Conservation (phyloP, 2,113 vertebrate genomes). For the Lates calcarifer region DNA sequence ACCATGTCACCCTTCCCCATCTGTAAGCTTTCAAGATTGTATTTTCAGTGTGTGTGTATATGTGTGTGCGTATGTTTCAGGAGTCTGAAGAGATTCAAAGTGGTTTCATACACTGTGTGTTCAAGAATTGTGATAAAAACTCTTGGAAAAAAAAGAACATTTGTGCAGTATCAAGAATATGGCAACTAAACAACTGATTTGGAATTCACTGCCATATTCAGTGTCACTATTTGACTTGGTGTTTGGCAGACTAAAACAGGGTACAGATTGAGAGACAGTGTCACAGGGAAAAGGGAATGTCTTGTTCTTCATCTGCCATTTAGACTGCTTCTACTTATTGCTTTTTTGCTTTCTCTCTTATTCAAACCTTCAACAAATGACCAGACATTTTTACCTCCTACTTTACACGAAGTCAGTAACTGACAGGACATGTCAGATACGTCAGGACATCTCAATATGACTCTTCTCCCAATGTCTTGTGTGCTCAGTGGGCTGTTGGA, state of each 20-base stretch:
- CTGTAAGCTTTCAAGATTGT: conserved; percentile 80
- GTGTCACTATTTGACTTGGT: conserved; percentile 80
- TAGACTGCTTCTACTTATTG: conserved; percentile 24
- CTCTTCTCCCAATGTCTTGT: conserved; percentile 67
- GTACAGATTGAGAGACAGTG: conserved; percentile 80
- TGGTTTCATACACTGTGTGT: conserved; percentile 37
- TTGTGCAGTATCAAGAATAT: conserved; percentile 74
- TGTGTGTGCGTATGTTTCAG: conserved; percentile 15
- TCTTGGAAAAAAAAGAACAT: conserved; percentile 71
- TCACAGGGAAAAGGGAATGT: conserved; percentile 73
- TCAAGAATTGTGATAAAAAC: conserved; percentile 56
- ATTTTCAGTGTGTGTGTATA: background rate
- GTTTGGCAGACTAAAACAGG: conserved; percentile 74
- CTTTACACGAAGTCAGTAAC: conserved; percentile 22
- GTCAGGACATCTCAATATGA: conserved; percentile 17
- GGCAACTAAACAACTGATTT: conserved; percentile 75
- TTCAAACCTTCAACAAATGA: conserved; percentile 45
- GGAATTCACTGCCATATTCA: conserved; percentile 79
- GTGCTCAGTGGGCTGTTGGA: conserved; percentile 83
- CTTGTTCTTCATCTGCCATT: conserved; percentile 71
- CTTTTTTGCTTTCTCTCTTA: conserved; percentile 11
- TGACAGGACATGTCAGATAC: conserved; percentile 46
- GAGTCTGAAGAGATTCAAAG: conserved; percentile 45
- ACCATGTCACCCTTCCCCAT: conserved; percentile 84
- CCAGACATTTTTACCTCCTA: conserved; percentile 18